phyloP scores from a whole-genome alignment of 2,113 vertebrate species.

The Eclectus roratus region DNA sequence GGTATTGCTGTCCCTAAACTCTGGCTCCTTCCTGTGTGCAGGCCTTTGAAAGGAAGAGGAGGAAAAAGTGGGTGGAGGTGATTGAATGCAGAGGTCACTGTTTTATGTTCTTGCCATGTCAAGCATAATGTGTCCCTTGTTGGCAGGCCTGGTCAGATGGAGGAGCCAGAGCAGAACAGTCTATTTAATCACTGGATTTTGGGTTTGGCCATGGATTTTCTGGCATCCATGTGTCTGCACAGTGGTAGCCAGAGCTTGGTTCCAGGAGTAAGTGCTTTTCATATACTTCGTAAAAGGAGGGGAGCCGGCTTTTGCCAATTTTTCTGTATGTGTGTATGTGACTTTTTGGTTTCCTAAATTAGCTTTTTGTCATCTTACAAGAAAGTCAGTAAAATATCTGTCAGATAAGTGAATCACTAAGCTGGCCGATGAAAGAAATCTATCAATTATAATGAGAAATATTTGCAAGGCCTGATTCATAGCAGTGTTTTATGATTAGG shows the following conservation, averaged over 20 bases:
- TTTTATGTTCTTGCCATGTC: neutral
- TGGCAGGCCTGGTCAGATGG: neutral
- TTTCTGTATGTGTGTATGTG: neutral
- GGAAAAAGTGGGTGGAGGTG: neutral
- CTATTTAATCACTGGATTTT: neutral
- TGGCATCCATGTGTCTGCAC: neutral
- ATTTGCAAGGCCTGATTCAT: neutral
- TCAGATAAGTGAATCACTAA: neutral
- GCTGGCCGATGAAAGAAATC: neutral
- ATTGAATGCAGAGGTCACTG: neutral
- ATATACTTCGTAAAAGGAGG: neutral
- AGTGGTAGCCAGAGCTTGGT: constrained; percentile 43
- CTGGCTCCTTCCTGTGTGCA: neutral
- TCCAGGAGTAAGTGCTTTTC: constrained; percentile 46
- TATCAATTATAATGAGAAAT: neutral
- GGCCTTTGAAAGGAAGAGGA: neutral
- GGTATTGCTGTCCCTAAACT: neutral
- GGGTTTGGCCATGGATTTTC: constrained; percentile 4
- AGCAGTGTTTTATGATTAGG: neutral
- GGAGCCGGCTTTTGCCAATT: neutral
- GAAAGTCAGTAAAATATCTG: neutral
- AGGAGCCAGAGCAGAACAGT: constrained; percentile 7
- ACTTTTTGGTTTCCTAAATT: neutral
- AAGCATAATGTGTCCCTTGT: neutral
- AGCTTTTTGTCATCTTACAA: neutral